Evolutionary conservation across 2,113 vertebrate species (phyloP).

Genomic region (Canis aureus): DNA sequence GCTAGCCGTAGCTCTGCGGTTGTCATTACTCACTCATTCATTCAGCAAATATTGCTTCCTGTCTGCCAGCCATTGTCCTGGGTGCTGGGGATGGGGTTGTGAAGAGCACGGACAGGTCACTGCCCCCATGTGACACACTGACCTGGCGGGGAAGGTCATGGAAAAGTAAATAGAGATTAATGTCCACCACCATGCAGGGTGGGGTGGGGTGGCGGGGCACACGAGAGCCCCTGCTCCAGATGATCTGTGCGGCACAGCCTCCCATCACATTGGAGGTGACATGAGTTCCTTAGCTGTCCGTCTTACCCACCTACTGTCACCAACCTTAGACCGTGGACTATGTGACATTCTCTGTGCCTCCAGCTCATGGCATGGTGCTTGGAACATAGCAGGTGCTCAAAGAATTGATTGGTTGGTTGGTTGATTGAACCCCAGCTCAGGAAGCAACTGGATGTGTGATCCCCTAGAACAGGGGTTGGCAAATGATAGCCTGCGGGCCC

Average conservation of each 20-base stretch:
- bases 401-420: background rate
- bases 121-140: background rate
- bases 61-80: background rate
- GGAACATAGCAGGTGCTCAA: background rate
- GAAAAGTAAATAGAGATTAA: background rate
- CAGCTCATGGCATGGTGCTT: background rate
- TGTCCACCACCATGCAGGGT: background rate
- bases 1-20: too few species aligned
- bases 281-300: background rate
- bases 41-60: background rate
- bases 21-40: background rate
- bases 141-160: background rate
- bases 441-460: background rate
- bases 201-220: background rate
- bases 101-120: background rate
- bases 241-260: background rate
- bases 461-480: background rate
- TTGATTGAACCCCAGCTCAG: background rate
- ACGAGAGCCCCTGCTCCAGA: background rate
- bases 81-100: background rate
- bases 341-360: background rate
- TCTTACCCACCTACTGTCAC: background rate
- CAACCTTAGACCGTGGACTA: background rate
- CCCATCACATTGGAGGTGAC: background rate
- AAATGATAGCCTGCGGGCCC: background rate